A percentile compares a stretch with the other conserved stretches of the same genome.
phyloP scores from a whole-genome alignment of 2,888 invertebrate species.

The Steinernema scapterisci region DNA sequence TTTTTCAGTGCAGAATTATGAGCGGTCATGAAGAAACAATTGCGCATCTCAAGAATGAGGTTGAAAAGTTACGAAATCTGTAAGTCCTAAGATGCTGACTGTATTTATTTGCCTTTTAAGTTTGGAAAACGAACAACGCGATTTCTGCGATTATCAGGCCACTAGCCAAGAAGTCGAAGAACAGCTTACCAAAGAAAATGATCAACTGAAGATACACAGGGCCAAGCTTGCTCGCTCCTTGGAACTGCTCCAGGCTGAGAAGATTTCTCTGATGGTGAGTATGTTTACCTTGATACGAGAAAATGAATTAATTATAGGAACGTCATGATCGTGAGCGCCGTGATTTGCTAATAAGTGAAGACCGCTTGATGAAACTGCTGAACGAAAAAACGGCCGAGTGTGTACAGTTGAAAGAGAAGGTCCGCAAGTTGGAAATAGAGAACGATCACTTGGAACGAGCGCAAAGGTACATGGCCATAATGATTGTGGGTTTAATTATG shows the following conservation, averaged over 20 bases:
- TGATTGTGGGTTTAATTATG: background rate
- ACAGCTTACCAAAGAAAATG: background rate
- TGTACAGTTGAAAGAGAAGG: background rate
- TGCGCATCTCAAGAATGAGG: background rate
- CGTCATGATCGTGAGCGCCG: conserved; percentile 10
- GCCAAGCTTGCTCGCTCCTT: too few species aligned
- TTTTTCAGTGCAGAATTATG: too few species aligned
- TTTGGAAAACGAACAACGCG: conserved; percentile 3
- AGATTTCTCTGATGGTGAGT: background rate
- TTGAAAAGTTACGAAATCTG: background rate
- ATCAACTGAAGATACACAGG: background rate
- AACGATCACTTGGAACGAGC: background rate
- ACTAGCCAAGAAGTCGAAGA: conserved; percentile 10
- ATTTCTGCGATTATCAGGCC: conserved; percentile 14
- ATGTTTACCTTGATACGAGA: too few species aligned
- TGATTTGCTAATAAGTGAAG: background rate
- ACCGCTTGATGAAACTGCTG: conserved; percentile 1
- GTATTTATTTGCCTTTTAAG: background rate
- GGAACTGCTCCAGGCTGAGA: background rate
- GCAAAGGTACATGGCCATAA: background rate
- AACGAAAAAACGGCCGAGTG: background rate
- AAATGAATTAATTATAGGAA: background rate
- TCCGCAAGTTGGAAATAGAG: background rate
- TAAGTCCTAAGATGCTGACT: background rate
- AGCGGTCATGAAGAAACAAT: too few species aligned